phyloP scores from a whole-genome alignment of 2,888 invertebrate species.

The Anoncus sp. region DNA sequence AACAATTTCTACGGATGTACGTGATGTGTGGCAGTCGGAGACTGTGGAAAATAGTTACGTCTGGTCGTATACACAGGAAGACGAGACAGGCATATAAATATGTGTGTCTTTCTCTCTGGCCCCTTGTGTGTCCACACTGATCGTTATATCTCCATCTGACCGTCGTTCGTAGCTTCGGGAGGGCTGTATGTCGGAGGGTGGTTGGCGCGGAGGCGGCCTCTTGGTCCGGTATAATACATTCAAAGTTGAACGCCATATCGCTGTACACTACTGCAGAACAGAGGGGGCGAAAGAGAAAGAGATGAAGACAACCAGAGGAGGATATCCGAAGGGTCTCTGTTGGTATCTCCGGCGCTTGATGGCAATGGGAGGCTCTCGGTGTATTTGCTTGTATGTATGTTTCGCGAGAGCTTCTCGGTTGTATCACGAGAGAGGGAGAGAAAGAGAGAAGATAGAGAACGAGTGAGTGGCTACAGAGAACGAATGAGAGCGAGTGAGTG shows the following conservation, averaged over 20 bases:
- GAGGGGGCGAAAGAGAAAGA: conserved; percentile 27
- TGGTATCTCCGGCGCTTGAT: conserved; percentile 52
- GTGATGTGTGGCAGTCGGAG: conserved; percentile 18
- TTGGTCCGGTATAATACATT: conserved; percentile 81
- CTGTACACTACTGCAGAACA: conserved; percentile 57
- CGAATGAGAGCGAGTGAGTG: conserved; percentile 44
- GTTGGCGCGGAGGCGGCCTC: conserved; percentile 67
- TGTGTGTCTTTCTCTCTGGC: conserved; percentile 41
- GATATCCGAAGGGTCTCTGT: conserved; percentile 52
- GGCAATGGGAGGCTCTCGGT: conserved; percentile 46
- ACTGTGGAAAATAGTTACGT: conserved; percentile 8
- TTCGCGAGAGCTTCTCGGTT: conserved; percentile 40
- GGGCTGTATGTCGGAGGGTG: conserved; percentile 69
- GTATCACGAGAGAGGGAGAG: conserved; percentile 50
- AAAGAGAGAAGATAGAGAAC: conserved; percentile 37
- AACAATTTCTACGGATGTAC: conserved; percentile 10
- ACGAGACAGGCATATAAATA: conserved; percentile 71
- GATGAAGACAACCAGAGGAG: conserved; percentile 29
- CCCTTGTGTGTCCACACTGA: conserved; percentile 77
- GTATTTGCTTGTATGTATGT: conserved; percentile 36
- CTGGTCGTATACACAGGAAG: conserved; percentile 52
- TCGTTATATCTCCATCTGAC: conserved; percentile 83
- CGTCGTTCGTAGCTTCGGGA: conserved; percentile 64
- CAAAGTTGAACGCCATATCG: conserved; percentile 76
- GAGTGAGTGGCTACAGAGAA: conserved; percentile 48